Evolutionary conservation across 1,140 invertebrate species (phyloP).

Genomic region (Heliconius melpomene): DNA sequence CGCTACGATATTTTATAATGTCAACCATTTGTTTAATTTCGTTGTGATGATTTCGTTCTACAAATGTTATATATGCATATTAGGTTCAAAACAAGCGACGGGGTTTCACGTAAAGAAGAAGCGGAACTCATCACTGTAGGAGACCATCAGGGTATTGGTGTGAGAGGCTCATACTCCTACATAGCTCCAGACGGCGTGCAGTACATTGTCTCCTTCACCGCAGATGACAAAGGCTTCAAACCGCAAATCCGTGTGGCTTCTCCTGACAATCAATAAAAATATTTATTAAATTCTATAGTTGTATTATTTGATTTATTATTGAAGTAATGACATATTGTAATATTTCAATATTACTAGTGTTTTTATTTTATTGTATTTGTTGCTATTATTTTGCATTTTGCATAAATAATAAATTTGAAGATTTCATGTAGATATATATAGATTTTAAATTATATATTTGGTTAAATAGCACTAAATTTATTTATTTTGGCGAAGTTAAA

Average conservation of each 20-base stretch:
- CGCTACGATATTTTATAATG: not conserved
- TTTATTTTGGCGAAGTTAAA: too few species aligned
- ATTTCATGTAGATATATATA: too few species aligned
- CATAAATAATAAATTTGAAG: too few species aligned
- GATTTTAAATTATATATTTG: too few species aligned
- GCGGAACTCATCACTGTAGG: conserved; percentile 77
- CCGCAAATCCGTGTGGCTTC: conserved; percentile 67
- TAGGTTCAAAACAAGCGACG: conserved; percentile 79
- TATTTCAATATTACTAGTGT: not conserved
- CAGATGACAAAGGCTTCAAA: conserved; percentile 82
- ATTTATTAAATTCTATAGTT: not conserved
- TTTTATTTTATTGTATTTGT: not conserved
- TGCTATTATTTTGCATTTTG: too few species aligned
- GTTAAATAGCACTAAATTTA: too few species aligned
- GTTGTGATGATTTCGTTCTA: not conserved
- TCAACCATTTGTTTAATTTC: not conserved
- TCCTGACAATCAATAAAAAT: conserved; percentile 49
- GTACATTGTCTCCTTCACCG: conserved; percentile 85
- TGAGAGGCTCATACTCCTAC: conserved; percentile 83
- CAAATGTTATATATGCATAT: conserved; percentile 1
- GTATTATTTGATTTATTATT: not conserved
- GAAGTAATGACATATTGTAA: not conserved
- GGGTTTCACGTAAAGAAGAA: conserved; percentile 73
- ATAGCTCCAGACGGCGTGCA: conserved; percentile 86
- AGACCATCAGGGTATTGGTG: conserved; percentile 83